Base-by-base conservation (phyloP, 2,113 vertebrate species). In the Colossoma macropomum region DNA sequence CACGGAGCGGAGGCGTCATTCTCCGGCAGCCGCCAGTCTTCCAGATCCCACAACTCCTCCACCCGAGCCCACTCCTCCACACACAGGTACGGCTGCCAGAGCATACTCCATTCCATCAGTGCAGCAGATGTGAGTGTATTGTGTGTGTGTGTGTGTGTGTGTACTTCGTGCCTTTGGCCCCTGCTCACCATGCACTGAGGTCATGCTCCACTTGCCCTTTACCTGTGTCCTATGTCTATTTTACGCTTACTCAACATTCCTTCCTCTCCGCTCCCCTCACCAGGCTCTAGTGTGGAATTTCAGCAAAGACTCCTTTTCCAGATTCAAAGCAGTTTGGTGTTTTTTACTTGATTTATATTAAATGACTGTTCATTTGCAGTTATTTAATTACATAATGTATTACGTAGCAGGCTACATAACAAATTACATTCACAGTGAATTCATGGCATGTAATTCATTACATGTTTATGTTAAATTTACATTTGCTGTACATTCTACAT, bases 41-140 rank as follows among this genome's bases (percentile, higher is more conserved):
- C 97, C 89, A 97, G 96, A 10, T 98, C 97, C 76, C 97, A 98
- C 92, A 97, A 96, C 90, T 97, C 96, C 87, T 98, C 97, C 91
- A 97, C 97, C 75, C 95, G 94, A 88, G 96, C 96, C 52, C 97
- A 97, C 89, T 98, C 96, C 0, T 98, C 97, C 89, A 97, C 96
- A 92, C 80, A 87, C 77, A 88, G 85, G 83, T 85, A 82, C 56
- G n/a, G 59, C 59, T 74, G 48, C 34, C 32, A 76, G 15, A 48
- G 17, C 30, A 12, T 38, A 23, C 38, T 50, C n/a, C 32, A 50
- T 45, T 7, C 66, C 28, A 48, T 50, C 23, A 30, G 59, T 13
- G n/a, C 15, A 38, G 59, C 69, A 48, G 48, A 27, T 38, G 62
- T 30, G 11, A 7, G 3, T 70, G n/a, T n/a, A n/a, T n/a, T n/a